Percentiles rank a stretch among this genome's conserved stretches.
phyloP scores from a whole-genome alignment of 2,797 vertebrate genomes.

The Leuciscus waleckii region DNA sequence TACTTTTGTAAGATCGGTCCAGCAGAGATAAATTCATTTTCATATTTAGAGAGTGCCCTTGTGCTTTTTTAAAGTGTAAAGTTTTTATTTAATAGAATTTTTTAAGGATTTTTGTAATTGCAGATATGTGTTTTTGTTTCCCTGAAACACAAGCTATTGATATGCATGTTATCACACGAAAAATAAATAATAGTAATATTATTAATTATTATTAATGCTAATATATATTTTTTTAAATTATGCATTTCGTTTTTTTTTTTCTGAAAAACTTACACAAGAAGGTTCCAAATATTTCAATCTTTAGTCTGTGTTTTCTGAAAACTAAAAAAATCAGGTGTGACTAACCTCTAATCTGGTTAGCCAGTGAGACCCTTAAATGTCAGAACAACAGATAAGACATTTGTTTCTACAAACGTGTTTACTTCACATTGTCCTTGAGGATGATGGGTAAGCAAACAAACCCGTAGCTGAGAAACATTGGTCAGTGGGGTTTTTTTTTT shows the following conservation, averaged over 20 bases:
- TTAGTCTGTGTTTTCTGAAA: neutral
- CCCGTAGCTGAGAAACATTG: conserved; percentile 49
- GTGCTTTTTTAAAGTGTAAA: no score
- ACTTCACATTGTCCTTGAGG: conserved; percentile 56
- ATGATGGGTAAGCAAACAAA: conserved; percentile 55
- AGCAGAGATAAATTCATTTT: neutral
- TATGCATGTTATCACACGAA: neutral
- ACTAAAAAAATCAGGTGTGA: conserved; percentile 19
- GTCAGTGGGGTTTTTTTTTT: conserved; percentile 33
- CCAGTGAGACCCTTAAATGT: conserved; percentile 37
- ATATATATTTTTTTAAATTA: neutral
- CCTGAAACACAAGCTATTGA: neutral
- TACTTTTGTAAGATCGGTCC: neutral
- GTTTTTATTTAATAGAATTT: neutral
- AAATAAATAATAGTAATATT: neutral
- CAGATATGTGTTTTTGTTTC: neutral
- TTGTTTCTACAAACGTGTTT: conserved; percentile 51
- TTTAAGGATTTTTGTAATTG: neutral
- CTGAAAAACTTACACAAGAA: neutral
- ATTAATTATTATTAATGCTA: neutral
- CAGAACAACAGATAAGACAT: conserved; percentile 46
- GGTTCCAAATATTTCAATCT: neutral
- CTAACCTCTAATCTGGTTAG: conserved; percentile 48
- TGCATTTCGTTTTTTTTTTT: neutral
- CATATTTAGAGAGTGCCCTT: neutral